Evolutionary conservation across 2,797 vertebrate genomes (phyloP).

Genomic region (Psittacula echo): DNA sequence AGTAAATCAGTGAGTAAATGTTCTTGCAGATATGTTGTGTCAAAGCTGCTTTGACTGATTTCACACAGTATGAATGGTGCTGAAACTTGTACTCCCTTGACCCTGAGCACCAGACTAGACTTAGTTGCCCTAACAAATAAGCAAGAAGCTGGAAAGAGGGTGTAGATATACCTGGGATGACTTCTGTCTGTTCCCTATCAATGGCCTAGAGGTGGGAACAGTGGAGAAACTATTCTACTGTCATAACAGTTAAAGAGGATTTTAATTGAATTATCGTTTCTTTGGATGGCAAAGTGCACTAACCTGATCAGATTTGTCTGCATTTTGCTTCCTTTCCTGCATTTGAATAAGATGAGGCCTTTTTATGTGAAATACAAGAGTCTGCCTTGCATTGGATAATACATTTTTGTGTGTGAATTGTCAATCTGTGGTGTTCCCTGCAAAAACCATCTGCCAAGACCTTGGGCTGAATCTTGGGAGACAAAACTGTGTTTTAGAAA

Average conservation of each 20-base stretch:
- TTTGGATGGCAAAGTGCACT: neutral
- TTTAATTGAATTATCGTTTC: neutral
- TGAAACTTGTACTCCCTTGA: neutral
- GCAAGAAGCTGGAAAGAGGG: neutral
- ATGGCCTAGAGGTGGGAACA: neutral
- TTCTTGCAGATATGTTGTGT: neutral
- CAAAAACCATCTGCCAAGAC: conserved; percentile 1
- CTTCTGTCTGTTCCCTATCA: neutral
- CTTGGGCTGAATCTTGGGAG: neutral
- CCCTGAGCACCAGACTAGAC: neutral
- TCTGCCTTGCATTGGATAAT: neutral
- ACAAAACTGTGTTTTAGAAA: neutral
- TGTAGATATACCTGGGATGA: neutral
- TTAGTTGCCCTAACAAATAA: neutral
- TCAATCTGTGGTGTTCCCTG: neutral
- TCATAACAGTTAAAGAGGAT: neutral
- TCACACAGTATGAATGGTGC: neutral
- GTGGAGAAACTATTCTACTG: neutral
- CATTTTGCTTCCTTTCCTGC: neutral
- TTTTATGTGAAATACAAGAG: neutral
- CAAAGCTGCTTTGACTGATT: neutral
- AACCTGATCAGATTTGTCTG: neutral
- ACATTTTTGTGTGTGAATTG: neutral
- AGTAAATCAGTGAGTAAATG: neutral
- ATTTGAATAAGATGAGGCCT: neutral